A percentile compares a stretch with the other conserved stretches of the same genome.
phyloP scores from a whole-genome alignment of 2,113 vertebrate species.

The Lagenorhynchus albirostris region DNA sequence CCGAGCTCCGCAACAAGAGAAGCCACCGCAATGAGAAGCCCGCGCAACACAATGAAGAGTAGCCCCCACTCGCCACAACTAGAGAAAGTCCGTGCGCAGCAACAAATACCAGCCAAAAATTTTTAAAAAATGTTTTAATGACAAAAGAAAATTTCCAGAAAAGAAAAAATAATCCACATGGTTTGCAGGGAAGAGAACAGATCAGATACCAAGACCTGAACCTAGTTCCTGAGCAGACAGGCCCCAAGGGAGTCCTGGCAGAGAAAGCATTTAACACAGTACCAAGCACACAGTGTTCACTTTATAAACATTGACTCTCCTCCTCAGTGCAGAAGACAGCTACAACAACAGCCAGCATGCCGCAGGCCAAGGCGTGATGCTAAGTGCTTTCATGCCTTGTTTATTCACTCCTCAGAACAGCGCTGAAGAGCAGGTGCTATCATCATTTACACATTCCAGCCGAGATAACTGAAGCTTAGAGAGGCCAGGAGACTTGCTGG shows the following conservation, averaged over 20 bases:
- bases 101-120: too few relatives aligned
- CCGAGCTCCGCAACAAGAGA: too few relatives aligned
- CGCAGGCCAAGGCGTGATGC: neutral
- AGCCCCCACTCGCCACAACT: too few relatives aligned
- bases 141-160: neutral
- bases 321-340: neutral
- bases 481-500: neutral
- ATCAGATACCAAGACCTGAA: neutral
- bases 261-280: neutral
- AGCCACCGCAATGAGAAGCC: too few relatives aligned
- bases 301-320: rapidly evolving
- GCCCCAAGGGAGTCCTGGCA: neutral
- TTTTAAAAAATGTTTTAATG: too few relatives aligned
- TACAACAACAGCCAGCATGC: neutral
- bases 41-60: too few relatives aligned
- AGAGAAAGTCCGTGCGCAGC: too few relatives aligned
- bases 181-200: neutral
- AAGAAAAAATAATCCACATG: neutral
- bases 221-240: neutral
- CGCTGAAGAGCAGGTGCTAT: neutral
- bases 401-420: neutral
- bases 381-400: neutral
- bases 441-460: neutral
- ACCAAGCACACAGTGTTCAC: neutral
- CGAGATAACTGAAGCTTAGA: neutral